Base-by-base conservation (phyloP, 2,113 vertebrate genomes). In the Orthonyx spaldingii region DNA sequence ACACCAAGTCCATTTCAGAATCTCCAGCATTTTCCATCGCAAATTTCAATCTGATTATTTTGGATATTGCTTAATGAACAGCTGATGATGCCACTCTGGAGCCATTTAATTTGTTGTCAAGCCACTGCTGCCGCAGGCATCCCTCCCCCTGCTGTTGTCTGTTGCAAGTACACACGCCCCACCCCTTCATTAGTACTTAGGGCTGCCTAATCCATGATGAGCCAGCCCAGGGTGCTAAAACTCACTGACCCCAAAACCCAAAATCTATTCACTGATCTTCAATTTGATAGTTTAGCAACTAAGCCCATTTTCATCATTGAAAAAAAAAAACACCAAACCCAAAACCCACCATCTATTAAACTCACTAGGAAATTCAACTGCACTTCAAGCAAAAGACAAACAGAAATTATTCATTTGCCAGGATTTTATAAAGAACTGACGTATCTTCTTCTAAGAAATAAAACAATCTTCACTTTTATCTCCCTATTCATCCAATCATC, bases 81-180 rank as follows among this genome's bases (percentile, higher is more conserved):
- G 65, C 7, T 61, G 50, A 47, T 37, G 53, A 76, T 53, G 63
- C 49, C 75, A 69, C 37, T 61, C 61, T 35, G 32, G 49, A 94
- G 49, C 49, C 46, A 52, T 32, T 52, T 37, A 10, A 78, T 63
- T 47, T 64, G 60, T 75, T 95, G 59, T 28, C 69, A 84, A 84
- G 49, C 20, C 56, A 13, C 18, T 47, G 33, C 44, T 68, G 81
- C 84, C 2, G 0, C 39, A 24, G 64, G 69, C 74, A 59, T 50
- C 61, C 87, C 74, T 50, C n/a, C 53, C 76, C 53, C 68, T 87
- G 15, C 83, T 35, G 65, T 3, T 63, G 56, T 35, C 52, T 18
- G n/a, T 12, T 30, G 13, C 37, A 37, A 20, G 41, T 7, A 57
- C 4, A 1, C 47, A 53, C 0, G 0, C 70, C 46, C 69, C 60